Evolutionary conservation across 2,797 vertebrate species (phyloP).

Genomic region (Tokudaia muenninki): DNA sequence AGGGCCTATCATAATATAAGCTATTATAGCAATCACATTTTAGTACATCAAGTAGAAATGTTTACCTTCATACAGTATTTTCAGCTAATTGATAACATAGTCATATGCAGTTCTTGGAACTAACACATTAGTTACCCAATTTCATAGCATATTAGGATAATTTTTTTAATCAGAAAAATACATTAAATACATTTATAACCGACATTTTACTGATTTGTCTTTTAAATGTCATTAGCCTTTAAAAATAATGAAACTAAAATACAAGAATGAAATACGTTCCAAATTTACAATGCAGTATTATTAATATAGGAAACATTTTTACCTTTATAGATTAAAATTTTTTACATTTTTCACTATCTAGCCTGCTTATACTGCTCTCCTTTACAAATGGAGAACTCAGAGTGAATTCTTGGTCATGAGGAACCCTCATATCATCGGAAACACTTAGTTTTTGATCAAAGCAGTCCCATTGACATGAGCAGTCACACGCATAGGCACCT

Average conservation of each 20-base stretch:
- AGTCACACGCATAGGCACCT: not conserved
- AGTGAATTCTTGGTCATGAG: not conserved
- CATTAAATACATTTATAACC: not conserved
- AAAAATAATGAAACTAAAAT: constrained; percentile 21
- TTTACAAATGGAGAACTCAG: not conserved
- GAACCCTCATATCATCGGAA: not conserved
- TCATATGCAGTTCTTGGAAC: not conserved
- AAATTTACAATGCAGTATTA: not conserved
- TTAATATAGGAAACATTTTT: not conserved
- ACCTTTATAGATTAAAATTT: not conserved
- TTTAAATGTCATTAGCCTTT: constrained; percentile 30
- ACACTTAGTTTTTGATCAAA: not conserved
- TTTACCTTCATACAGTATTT: not conserved
- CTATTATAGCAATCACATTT: not conserved
- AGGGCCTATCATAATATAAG: constrained; percentile 17
- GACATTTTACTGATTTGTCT: constrained; percentile 23
- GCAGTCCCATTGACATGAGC: not conserved
- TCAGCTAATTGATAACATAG: not conserved
- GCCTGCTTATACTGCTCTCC: not conserved
- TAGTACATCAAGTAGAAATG: not conserved
- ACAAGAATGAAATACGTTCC: not conserved
- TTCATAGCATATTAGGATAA: constrained; percentile 12
- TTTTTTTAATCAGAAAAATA: not conserved
- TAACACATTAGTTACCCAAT: constrained; percentile 5
- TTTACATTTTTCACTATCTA: not conserved